Conservation (phyloP, 2,888 invertebrate genomes). For the Yponomeuta plumbellus region DNA sequence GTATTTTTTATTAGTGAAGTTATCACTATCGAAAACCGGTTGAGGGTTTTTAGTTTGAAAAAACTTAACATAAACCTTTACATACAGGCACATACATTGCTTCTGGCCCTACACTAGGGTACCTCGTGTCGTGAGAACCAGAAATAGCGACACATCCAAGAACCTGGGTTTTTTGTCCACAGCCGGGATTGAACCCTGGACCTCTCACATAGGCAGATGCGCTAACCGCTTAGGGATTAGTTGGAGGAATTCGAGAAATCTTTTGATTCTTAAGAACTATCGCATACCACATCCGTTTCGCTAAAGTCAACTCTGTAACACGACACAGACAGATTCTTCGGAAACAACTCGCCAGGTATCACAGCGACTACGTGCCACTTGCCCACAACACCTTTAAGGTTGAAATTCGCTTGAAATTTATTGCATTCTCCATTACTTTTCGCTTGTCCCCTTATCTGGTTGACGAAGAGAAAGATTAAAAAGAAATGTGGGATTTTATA, state of each 20-base stretch:
- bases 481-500: background rate
- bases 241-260: background rate
- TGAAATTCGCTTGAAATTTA: constrained; percentile 49
- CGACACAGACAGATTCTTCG: constrained; percentile 42
- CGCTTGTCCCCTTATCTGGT: background rate
- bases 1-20: too few species aligned
- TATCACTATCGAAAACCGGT: too few species aligned
- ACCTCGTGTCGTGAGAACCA: too few species aligned
- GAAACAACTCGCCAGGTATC: constrained; percentile 54
- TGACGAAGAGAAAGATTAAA: background rate
- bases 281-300: constrained; percentile 57
- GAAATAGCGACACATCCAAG: too few species aligned
- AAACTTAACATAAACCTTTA: too few species aligned
- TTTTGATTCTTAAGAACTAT: constrained; percentile 1
- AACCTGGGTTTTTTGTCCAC: too few species aligned
- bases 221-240: too few species aligned
- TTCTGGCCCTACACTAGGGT: too few species aligned
- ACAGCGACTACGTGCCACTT: constrained; percentile 59
- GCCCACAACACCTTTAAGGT: constrained; percentile 45
- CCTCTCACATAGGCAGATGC: too few species aligned
- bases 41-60: too few species aligned
- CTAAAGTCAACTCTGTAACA: constrained; percentile 60
- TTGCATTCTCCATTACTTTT: constrained; percentile 37
- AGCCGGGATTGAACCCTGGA: too few species aligned
- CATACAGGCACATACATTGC: too few species aligned